Percentiles rank a stretch among this genome's conserved stretches.
phyloP scores from a whole-genome alignment of 2,888 invertebrate species.

The Alitta virens region DNA sequence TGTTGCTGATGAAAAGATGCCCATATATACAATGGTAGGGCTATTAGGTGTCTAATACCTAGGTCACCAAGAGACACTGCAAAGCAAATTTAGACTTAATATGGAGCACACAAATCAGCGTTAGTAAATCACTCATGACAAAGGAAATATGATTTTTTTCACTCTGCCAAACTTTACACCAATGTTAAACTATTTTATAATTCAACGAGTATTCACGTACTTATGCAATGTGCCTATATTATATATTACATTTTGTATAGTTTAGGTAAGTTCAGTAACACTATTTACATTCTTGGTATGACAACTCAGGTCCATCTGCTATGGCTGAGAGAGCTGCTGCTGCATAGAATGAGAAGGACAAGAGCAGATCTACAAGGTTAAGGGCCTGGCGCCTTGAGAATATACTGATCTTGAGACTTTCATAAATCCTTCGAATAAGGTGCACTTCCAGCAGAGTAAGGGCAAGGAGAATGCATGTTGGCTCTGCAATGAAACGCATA shows the following conservation, averaged over 20 bases:
- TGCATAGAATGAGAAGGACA: constrained; percentile 10
- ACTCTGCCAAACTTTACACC: no score
- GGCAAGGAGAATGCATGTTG: constrained; percentile 23
- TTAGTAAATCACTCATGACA: no score
- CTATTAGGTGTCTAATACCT: no score
- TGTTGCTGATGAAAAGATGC: neutral
- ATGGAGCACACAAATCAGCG: no score
- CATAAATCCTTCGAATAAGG: constrained; percentile 29
- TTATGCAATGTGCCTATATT: no score
- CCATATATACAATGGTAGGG: neutral
- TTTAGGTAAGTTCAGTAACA: no score
- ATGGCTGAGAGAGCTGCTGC: constrained; percentile 19
- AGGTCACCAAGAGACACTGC: no score
- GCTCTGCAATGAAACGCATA: constrained; percentile 7
- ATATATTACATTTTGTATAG: no score
- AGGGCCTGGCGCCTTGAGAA: constrained; percentile 26
- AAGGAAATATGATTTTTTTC: no score
- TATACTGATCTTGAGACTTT: constrained; percentile 32
- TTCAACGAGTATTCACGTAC: no score
- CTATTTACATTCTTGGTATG: neutral
- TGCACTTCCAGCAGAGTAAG: constrained; percentile 29
- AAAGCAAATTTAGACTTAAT: no score
- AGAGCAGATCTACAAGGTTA: constrained; percentile 6
- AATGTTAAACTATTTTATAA: no score
- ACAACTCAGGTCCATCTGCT: constrained; percentile 19